Conservation (phyloP, 1,140 invertebrate genomes). For the Drosophila parvula region DNA sequence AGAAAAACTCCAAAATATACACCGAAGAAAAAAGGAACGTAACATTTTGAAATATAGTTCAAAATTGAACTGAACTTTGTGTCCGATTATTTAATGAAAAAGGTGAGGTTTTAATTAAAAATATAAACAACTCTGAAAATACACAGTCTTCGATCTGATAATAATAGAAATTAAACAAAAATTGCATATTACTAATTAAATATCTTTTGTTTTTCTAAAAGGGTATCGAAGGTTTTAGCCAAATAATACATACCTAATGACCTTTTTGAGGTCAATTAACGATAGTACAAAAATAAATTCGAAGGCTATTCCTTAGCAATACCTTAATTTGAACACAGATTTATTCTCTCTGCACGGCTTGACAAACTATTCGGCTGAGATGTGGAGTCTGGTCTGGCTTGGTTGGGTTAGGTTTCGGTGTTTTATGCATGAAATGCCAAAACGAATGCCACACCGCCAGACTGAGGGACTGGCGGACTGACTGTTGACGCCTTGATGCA, state of each 20-base stretch:
- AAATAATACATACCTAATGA: not conserved
- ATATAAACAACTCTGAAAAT: no score
- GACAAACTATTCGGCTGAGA: conserved; percentile 65
- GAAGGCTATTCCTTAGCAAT: not conserved
- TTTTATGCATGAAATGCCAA: conserved; percentile 77
- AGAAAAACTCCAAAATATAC: conserved; percentile 23
- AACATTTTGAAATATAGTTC: not conserved
- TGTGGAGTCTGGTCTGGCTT: conserved; percentile 40
- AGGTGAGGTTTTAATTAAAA: no score
- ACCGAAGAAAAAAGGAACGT: not conserved
- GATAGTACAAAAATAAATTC: not conserved
- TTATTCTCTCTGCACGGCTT: conserved; percentile 41
- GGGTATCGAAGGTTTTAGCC: not conserved
- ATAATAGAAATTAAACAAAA: not conserved
- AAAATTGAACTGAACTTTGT: not conserved
- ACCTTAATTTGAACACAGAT: not conserved
- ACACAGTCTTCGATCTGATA: no score
- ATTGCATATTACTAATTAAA: not conserved
- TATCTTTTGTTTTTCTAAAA: not conserved
- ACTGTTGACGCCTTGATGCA: conserved; percentile 74
- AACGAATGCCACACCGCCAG: conserved; percentile 64
- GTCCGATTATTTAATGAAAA: no score
- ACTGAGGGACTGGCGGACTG: conserved; percentile 37
- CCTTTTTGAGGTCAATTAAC: no score
- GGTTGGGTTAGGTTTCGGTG: conserved; percentile 33